These are phyloP conservation scores for Brachystomella parvula DNA, from an alignment of 1,140 invertebrate genomes.

Conservation along the genomic window DNA sequence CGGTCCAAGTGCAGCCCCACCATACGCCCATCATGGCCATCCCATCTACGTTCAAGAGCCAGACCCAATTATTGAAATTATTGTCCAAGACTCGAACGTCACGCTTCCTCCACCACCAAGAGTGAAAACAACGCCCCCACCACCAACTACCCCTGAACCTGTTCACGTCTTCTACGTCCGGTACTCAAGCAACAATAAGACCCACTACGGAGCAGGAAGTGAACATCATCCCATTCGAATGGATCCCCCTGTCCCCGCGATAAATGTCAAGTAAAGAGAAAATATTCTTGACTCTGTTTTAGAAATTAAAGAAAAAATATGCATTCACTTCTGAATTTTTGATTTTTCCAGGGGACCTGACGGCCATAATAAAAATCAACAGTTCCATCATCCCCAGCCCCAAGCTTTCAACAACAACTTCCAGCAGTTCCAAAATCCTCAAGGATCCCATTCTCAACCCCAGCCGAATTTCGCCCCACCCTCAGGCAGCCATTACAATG, in stretches of 20 bases:
- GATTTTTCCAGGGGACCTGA: too few relatives aligned
- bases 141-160: slow-evolving; percentile 53
- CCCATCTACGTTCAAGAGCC: slow-evolving; percentile 49
- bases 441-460: neutral
- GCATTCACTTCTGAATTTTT: too few relatives aligned
- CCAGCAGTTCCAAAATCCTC: neutral
- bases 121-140: slow-evolving; percentile 41
- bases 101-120: slow-evolving; percentile 58
- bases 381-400: too few relatives aligned
- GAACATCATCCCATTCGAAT: slow-evolving; percentile 58
- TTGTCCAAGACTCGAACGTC: slow-evolving; percentile 80
- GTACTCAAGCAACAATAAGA: slow-evolving; percentile 54
- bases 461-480: slow-evolving; percentile 12
- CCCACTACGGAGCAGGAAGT: slow-evolving; percentile 48
- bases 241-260: slow-evolving; percentile 63
- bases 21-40: neutral
- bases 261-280: slow-evolving; percentile 45
- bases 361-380: too few relatives aligned
- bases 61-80: slow-evolving; percentile 83
- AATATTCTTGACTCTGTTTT: too few relatives aligned
- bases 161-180: slow-evolving; percentile 84
- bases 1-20: neutral
- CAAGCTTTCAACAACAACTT: slow-evolving; percentile 3
- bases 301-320: too few relatives aligned
- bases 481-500: slow-evolving; percentile 6